These are phyloP conservation scores for Botrylloides violaceus DNA, from an alignment of 23 tunicate genomes.

Conservation along the genomic window DNA sequence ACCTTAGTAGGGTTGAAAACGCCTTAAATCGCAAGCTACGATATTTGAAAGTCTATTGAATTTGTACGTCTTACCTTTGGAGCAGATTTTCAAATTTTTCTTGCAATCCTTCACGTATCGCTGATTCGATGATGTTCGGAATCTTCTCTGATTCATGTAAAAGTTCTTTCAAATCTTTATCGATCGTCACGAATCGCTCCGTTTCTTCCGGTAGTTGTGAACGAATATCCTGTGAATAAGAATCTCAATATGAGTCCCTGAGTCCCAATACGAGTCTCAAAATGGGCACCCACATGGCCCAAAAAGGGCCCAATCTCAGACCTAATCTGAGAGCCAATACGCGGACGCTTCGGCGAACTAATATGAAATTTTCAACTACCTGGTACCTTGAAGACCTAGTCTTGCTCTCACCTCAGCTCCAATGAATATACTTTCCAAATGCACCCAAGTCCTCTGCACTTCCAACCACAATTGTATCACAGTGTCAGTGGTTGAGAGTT, in stretches of 20 bases:
- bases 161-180: slow-evolving; percentile 68
- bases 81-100: slow-evolving; percentile 63
- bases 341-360: too few species aligned
- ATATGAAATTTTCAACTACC: too few species aligned
- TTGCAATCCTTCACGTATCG: slow-evolving; percentile 63
- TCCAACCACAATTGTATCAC: slow-evolving; percentile 88
- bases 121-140: slow-evolving; percentile 77
- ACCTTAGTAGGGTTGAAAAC: too few species aligned
- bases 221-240: slow-evolving; percentile 52
- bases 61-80: slow-evolving; percentile 34
- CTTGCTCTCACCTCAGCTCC: slow-evolving; percentile 70
- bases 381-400: too few species aligned
- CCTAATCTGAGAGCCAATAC: too few species aligned
- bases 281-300: too few species aligned
- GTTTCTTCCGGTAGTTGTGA: slow-evolving; percentile 88
- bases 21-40: too few species aligned
- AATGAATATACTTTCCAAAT: slow-evolving; percentile 82
- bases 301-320: too few species aligned
- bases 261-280: too few species aligned
- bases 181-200: slow-evolving; percentile 51
- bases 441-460: slow-evolving; percentile 89
- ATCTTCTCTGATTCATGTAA: slow-evolving; percentile 67
- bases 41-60: too few species aligned
- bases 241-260: too few species aligned
- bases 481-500: slow-evolving; percentile 51